phyloP scores from a whole-genome alignment of 2,888 invertebrate genomes.

The Xestia c-nigrum region DNA sequence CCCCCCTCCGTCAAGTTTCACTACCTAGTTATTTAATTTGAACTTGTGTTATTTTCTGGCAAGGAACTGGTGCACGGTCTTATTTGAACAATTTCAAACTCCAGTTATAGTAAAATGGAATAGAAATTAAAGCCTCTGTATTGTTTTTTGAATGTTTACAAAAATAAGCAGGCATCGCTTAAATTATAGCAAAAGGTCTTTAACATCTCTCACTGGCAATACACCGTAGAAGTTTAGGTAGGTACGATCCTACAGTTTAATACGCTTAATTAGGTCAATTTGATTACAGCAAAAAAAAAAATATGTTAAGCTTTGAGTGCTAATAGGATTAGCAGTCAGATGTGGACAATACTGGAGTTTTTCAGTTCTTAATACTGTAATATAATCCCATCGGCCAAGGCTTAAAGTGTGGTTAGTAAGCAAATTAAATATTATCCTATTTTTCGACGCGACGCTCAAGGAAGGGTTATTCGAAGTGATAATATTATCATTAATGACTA shows the following conservation, averaged over 20 bases:
- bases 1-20: too few species aligned
- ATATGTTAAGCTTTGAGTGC: background rate
- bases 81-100: background rate
- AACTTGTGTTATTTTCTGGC: too few species aligned
- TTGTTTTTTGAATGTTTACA: background rate
- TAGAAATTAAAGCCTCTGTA: background rate
- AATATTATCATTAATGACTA: background rate
- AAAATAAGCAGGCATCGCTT: background rate
- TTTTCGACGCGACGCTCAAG: background rate
- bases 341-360: background rate
- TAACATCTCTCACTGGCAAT: background rate
- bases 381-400: background rate
- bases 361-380: background rate
- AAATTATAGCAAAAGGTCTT: background rate
- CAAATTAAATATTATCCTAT: background rate
- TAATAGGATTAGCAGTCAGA: background rate
- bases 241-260: background rate
- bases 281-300: background rate
- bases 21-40: too few species aligned
- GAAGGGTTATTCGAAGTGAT: background rate
- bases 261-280: slow-evolving; percentile 4
- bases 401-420: background rate
- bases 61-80: too few species aligned
- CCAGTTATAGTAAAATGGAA: background rate
- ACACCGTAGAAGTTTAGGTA: background rate